These are phyloP conservation scores for Actenoides hombroni DNA, from an alignment of 2,113 vertebrate genomes.

Conservation along the genomic window DNA sequence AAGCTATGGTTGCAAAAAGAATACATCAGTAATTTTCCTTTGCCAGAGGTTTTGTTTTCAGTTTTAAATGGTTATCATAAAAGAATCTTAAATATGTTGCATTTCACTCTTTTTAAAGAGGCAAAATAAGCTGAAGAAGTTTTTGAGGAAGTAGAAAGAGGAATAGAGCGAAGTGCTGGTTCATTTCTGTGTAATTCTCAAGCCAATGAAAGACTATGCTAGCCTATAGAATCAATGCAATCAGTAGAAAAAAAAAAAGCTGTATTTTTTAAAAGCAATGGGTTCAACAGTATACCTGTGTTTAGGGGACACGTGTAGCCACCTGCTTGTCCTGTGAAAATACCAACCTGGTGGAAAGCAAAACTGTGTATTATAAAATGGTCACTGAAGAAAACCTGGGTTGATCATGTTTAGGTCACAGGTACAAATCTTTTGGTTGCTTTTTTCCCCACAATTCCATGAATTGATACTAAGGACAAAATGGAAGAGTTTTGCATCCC, in stretches of 20 bases:
- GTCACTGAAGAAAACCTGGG: background rate
- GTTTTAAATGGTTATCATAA: background rate
- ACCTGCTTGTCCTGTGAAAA: background rate
- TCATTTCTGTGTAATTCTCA: background rate
- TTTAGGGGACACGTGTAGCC: background rate
- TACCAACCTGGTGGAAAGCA: background rate
- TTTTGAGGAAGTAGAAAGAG: background rate
- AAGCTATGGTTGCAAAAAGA: background rate
- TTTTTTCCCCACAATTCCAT: background rate
- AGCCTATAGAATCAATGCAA: background rate
- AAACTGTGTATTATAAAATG: background rate
- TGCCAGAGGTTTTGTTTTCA: background rate
- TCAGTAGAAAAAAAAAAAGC: background rate
- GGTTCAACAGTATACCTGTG: background rate
- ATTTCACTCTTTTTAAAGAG: background rate
- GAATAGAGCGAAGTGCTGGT: background rate
- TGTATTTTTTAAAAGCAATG: background rate
- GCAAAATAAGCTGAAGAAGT: background rate
- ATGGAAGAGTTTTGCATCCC: background rate
- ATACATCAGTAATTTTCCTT: background rate
- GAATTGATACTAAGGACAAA: conserved; percentile 20
- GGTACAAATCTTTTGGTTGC: background rate
- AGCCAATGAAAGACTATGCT: background rate
- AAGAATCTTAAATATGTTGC: background rate
- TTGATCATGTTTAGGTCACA: conserved; percentile 1